Percentiles rank a stretch among this genome's conserved stretches.
Evolutionary conservation across 1,140 invertebrate species (phyloP).

Genomic region (Bombus vancouverensis): DNA sequence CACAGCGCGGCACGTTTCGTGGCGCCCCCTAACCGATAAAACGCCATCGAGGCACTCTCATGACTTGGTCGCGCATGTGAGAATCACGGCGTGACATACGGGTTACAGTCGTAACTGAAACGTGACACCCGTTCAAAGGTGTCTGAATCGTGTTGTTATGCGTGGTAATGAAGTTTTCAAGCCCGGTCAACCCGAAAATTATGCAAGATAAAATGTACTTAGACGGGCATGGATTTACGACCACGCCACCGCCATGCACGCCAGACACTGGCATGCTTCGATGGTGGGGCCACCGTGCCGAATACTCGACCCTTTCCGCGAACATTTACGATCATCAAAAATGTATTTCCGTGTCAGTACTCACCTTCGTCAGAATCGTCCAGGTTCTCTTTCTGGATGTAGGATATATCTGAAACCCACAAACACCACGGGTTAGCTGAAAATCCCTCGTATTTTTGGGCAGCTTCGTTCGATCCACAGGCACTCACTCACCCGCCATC

Average conservation of each 20-base stretch:
- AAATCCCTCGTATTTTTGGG: conserved; percentile 77
- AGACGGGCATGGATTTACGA: conserved; percentile 28
- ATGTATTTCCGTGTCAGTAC: conserved; percentile 60
- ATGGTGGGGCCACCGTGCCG: conserved; percentile 55
- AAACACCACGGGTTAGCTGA: conserved; percentile 79
- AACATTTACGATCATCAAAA: conserved; percentile 28
- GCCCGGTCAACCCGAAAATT: conserved; percentile 62
- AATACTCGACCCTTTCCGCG: conserved; percentile 45
- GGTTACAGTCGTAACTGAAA: conserved; percentile 35
- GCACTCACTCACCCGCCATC: conserved; percentile 83
- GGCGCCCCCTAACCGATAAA: conserved; percentile 67
- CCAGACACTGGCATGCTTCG: conserved; percentile 56
- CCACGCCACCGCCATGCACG: conserved; percentile 48
- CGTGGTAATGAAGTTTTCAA: not conserved
- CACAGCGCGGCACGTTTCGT: conserved; percentile 60
- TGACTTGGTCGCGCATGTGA: conserved; percentile 23
- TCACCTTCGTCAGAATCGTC: conserved; percentile 77
- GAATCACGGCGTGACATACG: conserved; percentile 51
- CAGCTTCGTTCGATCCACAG: conserved; percentile 75
- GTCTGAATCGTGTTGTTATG: conserved; percentile 23
- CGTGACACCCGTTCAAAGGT: conserved; percentile 46
- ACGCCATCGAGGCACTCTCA: conserved; percentile 50
- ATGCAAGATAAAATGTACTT: conserved; percentile 20
- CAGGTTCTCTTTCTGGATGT: conserved; percentile 76
- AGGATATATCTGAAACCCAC: conserved; percentile 81